phyloP scores from a whole-genome alignment of 2,888 invertebrate species.

The Pseudolycoriella hygida region DNA sequence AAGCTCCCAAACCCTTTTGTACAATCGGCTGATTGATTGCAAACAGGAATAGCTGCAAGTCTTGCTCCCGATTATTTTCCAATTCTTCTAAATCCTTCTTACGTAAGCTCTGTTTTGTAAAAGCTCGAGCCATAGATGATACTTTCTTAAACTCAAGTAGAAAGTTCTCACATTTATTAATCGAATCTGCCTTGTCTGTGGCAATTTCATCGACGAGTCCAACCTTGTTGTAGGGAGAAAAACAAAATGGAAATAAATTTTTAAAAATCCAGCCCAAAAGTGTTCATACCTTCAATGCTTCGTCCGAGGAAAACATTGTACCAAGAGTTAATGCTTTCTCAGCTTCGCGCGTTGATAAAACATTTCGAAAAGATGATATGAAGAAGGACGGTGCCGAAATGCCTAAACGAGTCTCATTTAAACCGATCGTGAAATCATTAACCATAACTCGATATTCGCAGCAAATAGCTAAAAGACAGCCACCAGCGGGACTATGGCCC shows the following conservation, averaged over 20 bases:
- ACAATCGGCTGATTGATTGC: conserved; percentile 43
- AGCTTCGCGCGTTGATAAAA: conserved; percentile 46
- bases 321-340: conserved; percentile 62
- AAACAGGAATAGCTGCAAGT: conserved; percentile 42
- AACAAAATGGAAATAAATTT: background rate
- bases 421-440: conserved; percentile 60
- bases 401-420: conserved; percentile 75
- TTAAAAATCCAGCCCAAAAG: too few relatives aligned
- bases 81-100: conserved; percentile 33
- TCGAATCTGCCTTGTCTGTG: conserved; percentile 44
- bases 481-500: conserved; percentile 73
- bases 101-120: conserved; percentile 39
- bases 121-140: conserved; percentile 37
- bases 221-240: too few relatives aligned
- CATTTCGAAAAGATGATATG: conserved; percentile 40
- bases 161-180: conserved; percentile 46
- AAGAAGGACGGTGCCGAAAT: conserved; percentile 65
- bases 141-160: conserved; percentile 46
- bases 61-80: conserved; percentile 39
- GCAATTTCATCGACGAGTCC: conserved; percentile 64
- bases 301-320: conserved; percentile 51
- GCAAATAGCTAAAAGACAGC: conserved; percentile 57
- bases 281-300: conserved; percentile 43
- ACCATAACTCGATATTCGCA: conserved; percentile 78
- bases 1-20: conserved; percentile 53